A percentile compares a stretch with the other conserved stretches of the same genome.
phyloP scores from a whole-genome alignment of 2,797 vertebrate species.

The Tamandua tetradactyla region DNA sequence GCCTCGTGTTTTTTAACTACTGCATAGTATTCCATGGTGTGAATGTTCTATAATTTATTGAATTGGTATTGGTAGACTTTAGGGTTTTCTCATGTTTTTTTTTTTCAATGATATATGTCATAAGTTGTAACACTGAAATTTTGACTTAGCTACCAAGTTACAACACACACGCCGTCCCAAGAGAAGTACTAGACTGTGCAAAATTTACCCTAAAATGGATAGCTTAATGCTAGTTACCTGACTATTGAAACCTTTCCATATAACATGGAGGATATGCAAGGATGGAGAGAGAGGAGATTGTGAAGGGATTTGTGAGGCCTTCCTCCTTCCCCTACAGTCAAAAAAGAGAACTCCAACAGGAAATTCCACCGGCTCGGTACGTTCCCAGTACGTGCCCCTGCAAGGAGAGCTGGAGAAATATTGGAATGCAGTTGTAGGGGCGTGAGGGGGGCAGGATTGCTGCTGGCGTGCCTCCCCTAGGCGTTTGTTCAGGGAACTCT shows the following conservation, averaged over 20 bases:
- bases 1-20: not conserved
- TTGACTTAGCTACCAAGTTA: not conserved
- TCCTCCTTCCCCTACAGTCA: not conserved
- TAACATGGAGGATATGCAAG: not conserved
- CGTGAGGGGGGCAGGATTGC: not conserved
- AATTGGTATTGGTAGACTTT: not conserved
- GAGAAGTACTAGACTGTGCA: not conserved
- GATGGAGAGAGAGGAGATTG: not conserved
- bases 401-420: not conserved
- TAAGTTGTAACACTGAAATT: not conserved
- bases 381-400: accelerated
- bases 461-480: not conserved
- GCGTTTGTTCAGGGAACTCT: not conserved
- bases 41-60: not conserved
- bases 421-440: accelerated
- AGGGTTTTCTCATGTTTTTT: not conserved
- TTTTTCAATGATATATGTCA: not conserved
- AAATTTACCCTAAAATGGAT: not conserved
- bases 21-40: too few species aligned
- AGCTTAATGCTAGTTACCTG: not conserved
- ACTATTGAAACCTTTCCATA: not conserved
- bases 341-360: not conserved
- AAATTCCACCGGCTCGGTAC: not conserved
- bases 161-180: not conserved
- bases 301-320: not conserved